A percentile compares a stretch with the other conserved stretches of the same genome.
Conservation (phyloP, 2,113 vertebrate species). For the Philantomba maxwellii region DNA sequence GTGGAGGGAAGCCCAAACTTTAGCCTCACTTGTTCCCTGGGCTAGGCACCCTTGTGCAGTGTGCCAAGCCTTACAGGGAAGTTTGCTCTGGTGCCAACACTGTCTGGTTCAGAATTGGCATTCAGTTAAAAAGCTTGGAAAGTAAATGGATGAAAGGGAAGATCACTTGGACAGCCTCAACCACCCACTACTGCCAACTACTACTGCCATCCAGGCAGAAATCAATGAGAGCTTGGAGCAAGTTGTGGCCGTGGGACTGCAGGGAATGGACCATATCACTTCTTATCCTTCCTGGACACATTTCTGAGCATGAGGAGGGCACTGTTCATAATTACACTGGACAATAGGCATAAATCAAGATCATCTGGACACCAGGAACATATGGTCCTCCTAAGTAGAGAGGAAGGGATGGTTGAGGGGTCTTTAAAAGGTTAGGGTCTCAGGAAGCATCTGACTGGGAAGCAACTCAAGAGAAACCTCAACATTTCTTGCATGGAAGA, state of each 20-base stretch:
- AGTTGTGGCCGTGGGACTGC: background rate
- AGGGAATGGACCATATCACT: background rate
- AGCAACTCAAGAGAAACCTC: background rate
- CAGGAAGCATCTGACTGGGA: background rate
- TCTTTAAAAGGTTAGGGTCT: background rate
- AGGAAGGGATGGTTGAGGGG: background rate
- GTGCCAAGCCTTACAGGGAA: background rate
- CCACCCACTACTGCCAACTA: background rate
- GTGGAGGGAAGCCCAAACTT: background rate
- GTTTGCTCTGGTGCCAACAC: background rate
- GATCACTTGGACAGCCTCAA: background rate
- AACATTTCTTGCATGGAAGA: background rate
- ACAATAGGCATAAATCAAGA: background rate
- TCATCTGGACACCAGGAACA: background rate
- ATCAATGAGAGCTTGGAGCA: background rate
- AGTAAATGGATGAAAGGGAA: background rate
- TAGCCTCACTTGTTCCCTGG: background rate
- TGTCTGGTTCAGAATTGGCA: background rate
- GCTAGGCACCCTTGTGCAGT: background rate
- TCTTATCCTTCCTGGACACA: background rate
- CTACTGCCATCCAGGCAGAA: background rate
- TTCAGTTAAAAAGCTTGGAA: background rate
- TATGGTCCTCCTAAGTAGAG: background rate
- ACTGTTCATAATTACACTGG: background rate
- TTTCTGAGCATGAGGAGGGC: background rate